phyloP scores from a whole-genome alignment of 2,888 invertebrate species.

The Agrotis clavis region DNA sequence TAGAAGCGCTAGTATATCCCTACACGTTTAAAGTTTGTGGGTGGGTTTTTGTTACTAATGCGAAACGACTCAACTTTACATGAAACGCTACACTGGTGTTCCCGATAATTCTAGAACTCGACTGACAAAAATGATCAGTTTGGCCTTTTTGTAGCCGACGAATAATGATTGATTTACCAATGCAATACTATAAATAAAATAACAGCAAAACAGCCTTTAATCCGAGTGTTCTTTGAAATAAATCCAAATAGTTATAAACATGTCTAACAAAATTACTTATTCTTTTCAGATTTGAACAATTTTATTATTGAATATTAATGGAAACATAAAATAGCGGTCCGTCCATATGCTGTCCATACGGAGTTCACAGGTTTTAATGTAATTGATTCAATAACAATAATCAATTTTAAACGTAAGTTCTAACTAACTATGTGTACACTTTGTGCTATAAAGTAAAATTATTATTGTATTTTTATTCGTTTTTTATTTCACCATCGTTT shows the following conservation, averaged over 20 bases:
- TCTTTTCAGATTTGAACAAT: slow-evolving; percentile 39
- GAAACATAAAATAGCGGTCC: slow-evolving; percentile 54
- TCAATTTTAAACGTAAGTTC: slow-evolving; percentile 23
- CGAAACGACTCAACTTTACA: too few relatives aligned
- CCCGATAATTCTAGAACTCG: too few relatives aligned
- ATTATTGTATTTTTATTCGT: slow-evolving; percentile 32
- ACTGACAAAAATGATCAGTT: too few relatives aligned
- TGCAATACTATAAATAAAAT: background rate
- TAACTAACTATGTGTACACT: slow-evolving; percentile 30
- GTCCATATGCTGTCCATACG: slow-evolving; percentile 66
- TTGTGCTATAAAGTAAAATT: slow-evolving; percentile 44
- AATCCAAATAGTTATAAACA: background rate
- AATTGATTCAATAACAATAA: slow-evolving; percentile 21
- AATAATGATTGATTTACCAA: too few relatives aligned
- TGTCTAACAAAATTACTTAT: background rate
- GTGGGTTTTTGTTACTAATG: too few relatives aligned
- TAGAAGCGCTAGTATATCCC: too few relatives aligned
- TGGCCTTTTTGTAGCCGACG: too few relatives aligned
- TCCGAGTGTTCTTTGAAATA: background rate
- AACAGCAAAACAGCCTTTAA: too few relatives aligned
- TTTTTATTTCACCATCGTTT: slow-evolving; percentile 16
- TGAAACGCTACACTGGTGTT: too few relatives aligned
- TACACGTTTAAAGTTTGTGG: too few relatives aligned
- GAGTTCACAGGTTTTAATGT: slow-evolving; percentile 33
- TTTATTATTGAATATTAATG: slow-evolving; percentile 17